Evolutionary conservation across 2,888 invertebrate species (phyloP), one percentile per base, ranked within the genome.

Genomic region (Pseudanteris insignis): DNA sequence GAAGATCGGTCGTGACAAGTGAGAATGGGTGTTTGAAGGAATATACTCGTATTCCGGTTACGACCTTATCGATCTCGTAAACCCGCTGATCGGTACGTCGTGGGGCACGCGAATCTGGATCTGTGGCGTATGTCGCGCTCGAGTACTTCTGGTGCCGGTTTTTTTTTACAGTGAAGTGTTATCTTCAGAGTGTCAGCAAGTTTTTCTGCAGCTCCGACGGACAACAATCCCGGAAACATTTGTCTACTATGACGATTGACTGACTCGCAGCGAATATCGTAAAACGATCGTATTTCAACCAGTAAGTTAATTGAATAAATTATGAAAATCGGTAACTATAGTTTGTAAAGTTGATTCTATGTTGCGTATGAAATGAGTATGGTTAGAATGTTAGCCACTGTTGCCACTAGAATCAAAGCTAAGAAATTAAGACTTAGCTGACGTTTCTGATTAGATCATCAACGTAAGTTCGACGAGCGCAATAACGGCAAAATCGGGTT

Each of bases 401-500:
- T n/a, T n/a, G n/a, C n/a, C n/a, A n/a, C n/a, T n/a, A n/a, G n/a
- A n/a, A n/a, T n/a, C n/a, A n/a, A n/a, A n/a, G n/a, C n/a, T n/a
- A n/a, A n/a, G n/a, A n/a, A n/a, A n/a, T n/a, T n/a, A n/a, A n/a
- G n/a, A n/a, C n/a, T n/a, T n/a, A n/a, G n/a, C n/a, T n/a, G n/a
- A n/a, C n/a, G n/a, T n/a, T 25, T 28, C 29, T 18, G 41, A 43
- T 38, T 7, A 13, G 7, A 13, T 28, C 13, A 51, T 13, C 28
- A 53, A 51, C 57, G 57, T 25, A 33, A 50, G 48, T 51, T 51
- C 55, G 25, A 6, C 36, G 55, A 41, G 41, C 44, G 48, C 44
- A 54, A 44, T 50, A 38, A 32, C 47, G 33, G 40, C 26, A 37
- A 51, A 51, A 51, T 62, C 47, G 55, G 57, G 47, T 57, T 57